Conservation (phyloP, 1,140 invertebrate species). For the Venturia canescens region DNA sequence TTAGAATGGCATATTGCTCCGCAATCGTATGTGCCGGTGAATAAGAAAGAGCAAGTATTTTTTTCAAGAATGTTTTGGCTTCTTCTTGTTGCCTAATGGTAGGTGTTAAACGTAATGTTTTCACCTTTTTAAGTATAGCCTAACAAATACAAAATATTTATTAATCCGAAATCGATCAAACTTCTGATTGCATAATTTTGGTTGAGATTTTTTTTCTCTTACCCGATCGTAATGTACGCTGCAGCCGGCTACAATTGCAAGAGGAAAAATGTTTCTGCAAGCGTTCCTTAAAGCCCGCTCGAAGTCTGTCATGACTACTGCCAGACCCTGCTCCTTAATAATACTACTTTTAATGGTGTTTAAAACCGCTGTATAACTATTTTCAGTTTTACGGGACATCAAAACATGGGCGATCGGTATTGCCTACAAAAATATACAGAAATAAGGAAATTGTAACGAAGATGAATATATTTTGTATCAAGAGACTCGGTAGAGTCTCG, state of each 20-base stretch:
- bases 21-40: not conserved
- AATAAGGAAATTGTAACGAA: too few relatives aligned
- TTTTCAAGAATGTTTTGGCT: slow-evolving; percentile 11
- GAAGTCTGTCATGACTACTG: too few relatives aligned
- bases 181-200: not conserved
- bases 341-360: too few relatives aligned
- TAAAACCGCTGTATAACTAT: too few relatives aligned
- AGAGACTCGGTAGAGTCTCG: too few relatives aligned
- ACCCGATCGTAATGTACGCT: slow-evolving; percentile 43
- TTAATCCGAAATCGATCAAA: not conserved
- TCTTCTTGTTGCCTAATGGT: not conserved
- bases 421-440: too few relatives aligned
- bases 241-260: slow-evolving; percentile 33
- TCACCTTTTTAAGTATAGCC: slow-evolving; percentile 22
- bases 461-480: too few relatives aligned
- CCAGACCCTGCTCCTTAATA: too few relatives aligned
- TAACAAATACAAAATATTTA: not conserved
- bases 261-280: slow-evolving; percentile 17
- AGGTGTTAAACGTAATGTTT: not conserved
- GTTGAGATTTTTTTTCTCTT: not conserved
- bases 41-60: slow-evolving; percentile 19
- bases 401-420: too few relatives aligned
- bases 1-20: not conserved
- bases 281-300: slow-evolving; percentile 14
- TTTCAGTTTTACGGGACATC: too few relatives aligned